Evolutionary conservation across 2,113 vertebrate species (phyloP).

Genomic region (Microtus ochrogaster): DNA sequence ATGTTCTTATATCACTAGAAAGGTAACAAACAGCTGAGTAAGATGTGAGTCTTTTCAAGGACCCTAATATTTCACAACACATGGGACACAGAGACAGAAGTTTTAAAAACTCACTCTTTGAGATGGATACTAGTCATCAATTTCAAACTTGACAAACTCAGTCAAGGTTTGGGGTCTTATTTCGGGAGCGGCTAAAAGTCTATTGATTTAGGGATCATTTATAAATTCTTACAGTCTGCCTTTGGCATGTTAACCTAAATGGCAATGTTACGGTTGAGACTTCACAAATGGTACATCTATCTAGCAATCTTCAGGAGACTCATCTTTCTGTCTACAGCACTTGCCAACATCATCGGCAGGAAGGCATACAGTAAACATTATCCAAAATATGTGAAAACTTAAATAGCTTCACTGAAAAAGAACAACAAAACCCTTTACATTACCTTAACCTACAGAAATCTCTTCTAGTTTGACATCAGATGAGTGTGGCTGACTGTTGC

Average conservation of each 20-base stretch:
- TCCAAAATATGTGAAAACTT: neutral
- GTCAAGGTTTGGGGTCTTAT: neutral
- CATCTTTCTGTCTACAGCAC: neutral
- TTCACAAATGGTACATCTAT: neutral
- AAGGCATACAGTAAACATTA: neutral
- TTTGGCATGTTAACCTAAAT: neutral
- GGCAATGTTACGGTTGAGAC: rapidly evolving
- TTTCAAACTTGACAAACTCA: neutral
- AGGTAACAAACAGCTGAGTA: neutral
- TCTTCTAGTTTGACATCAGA: constrained; percentile 12
- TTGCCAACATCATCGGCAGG: neutral
- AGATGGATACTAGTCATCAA: neutral
- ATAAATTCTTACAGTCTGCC: neutral
- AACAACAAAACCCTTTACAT: neutral
- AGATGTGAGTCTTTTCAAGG: neutral
- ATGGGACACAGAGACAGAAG: neutral
- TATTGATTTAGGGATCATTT: neutral
- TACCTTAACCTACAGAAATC: constrained; percentile 9
- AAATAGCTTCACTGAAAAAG: neutral
- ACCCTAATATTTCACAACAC: neutral
- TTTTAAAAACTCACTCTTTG: neutral
- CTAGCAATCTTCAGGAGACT: neutral
- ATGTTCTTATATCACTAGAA: neutral
- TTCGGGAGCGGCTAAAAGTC: neutral
- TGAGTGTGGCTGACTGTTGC: neutral